Evolutionary conservation across 2,113 vertebrate species (phyloP), one percentile per base, ranked within the genome.

Genomic region (Ariopsis seemanni): DNA sequence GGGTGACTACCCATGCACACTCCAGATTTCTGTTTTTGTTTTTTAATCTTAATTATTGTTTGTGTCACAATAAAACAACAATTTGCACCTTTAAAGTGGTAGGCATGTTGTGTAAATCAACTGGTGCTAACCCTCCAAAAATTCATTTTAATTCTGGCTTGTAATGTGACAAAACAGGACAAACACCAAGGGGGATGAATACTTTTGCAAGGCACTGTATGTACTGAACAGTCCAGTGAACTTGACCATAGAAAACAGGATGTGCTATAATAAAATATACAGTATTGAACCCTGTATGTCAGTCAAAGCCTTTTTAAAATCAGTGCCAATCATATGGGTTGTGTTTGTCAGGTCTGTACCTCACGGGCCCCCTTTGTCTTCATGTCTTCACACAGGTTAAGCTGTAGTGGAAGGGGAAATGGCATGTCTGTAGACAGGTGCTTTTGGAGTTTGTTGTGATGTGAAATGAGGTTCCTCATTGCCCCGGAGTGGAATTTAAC

Each of bases 401-500:
- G 88, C 84, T 75, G 48, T 71, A 87, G 87, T 87, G 92, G 93
- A 94, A 93, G 55, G 84, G 80, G 25, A 83, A 88, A 86, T 83
- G 69, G 15, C 88, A 91, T 93, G 90, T 86, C 18, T 4, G 80
- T 72, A 52, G 92, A 92, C 92, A 92, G 90, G 85, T 90, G 89
- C 92, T 80, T 91, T 91, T 67, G 91, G 71, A 83, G 90, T 83
- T 34, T 87, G 89, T 89, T 91, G 90, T 90, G 91, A 91, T 88
- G 85, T 53, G 87, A 92, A 90, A 89, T 87, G 89, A 91, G 88
- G 91, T 88, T 84, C 90, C 87, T 63, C 27, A 74, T 85, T 91
- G 91, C 93, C 94, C 92, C 63, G 65, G 88, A 94, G 93, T 92
- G 92, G 93, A 93, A 94, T 93, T 88, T 91, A 89, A 93, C 92